phyloP scores from a whole-genome alignment of 2,888 invertebrate species.

The Pegoplata infirma region DNA sequence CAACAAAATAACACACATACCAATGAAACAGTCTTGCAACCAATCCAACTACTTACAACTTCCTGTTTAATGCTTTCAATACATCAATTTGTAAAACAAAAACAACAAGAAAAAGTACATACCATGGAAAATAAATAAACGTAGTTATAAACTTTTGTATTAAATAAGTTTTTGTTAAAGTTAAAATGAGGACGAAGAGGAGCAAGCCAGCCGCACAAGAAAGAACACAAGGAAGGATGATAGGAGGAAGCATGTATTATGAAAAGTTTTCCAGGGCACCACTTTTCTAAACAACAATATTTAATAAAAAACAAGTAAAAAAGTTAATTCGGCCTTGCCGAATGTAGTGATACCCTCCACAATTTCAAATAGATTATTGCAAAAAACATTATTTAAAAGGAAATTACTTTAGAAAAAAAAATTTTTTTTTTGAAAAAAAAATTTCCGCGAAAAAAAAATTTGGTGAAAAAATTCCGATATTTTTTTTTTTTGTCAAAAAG shows the following conservation, averaged over 20 bases:
- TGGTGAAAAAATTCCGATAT: no score
- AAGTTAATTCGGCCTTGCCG: no score
- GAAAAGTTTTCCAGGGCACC: not conserved
- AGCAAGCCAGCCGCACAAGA: no score
- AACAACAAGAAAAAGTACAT: conserved; percentile 12
- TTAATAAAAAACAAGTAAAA: no score
- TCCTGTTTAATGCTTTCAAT: conserved; percentile 50
- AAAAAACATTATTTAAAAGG: no score
- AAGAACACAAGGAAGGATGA: no score
- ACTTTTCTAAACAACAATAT: not conserved
- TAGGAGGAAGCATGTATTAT: not conserved
- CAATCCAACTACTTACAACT: conserved; percentile 27
- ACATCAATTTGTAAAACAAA: conserved; percentile 50
- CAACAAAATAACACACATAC: not conserved
- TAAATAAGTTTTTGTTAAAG: conserved; percentile 34
- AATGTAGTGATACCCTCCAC: no score
- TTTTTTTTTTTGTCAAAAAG: no score
- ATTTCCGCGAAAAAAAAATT: no score
- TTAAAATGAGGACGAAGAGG: not conserved
- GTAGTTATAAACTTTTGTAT: conserved; percentile 29
- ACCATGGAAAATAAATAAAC: not conserved
- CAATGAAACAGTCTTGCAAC: not conserved
- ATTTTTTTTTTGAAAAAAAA: no score
- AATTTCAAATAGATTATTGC: no score
- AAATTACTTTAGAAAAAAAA: no score